Conservation (phyloP, 2,797 vertebrate species). For the Steatocranus sp. region DNA sequence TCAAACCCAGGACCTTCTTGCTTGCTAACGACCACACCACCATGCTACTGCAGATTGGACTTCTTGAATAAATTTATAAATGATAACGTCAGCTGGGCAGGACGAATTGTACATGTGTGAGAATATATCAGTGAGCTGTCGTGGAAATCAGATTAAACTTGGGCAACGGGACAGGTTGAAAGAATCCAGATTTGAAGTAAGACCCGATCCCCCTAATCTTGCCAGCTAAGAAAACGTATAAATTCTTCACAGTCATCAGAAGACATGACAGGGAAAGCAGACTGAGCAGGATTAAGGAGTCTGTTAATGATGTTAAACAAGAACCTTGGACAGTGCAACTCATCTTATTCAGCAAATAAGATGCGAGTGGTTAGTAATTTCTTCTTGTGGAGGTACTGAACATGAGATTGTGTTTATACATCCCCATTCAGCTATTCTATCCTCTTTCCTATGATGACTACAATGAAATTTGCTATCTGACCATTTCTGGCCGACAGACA, state of each 20-base stretch:
- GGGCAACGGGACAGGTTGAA: not conserved
- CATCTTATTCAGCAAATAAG: not conserved
- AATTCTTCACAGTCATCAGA: not conserved
- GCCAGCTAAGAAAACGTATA: not conserved
- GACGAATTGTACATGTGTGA: not conserved
- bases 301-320: not conserved
- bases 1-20: not conserved
- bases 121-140: not conserved
- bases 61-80: not conserved
- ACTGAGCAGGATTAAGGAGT: not conserved
- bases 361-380: not conserved
- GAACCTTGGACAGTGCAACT: not conserved
- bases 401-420: not conserved
- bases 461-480: not conserved
- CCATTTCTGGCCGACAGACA: not conserved
- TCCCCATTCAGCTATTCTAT: not conserved
- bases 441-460: constrained; percentile 3
- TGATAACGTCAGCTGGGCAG: not conserved
- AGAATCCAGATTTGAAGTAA: not conserved
- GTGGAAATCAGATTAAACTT: not conserved
- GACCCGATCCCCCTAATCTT: not conserved
- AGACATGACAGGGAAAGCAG: not conserved
- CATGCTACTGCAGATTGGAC: not conserved
- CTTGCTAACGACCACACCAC: not conserved
- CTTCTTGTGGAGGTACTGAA: not conserved